Evolutionary conservation across 1,140 invertebrate species (phyloP).

Genomic region (Halyomorpha halys): DNA sequence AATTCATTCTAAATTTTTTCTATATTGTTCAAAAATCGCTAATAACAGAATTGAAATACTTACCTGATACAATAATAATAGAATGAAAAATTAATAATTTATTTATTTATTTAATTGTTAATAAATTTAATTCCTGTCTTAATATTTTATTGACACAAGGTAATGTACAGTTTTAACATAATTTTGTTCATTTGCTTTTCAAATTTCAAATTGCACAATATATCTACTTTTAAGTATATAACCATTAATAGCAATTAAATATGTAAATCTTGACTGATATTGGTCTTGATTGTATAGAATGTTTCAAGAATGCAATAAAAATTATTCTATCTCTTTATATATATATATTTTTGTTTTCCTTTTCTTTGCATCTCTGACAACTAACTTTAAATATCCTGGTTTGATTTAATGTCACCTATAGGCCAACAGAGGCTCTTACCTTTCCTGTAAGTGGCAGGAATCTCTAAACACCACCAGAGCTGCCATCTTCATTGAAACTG

Average conservation of each 20-base stretch:
- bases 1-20: slow-evolving; percentile 26
- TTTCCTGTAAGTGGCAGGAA: too few relatives aligned
- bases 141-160: slow-evolving; percentile 15
- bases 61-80: slow-evolving; percentile 8
- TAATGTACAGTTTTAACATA: slow-evolving; percentile 10
- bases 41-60: slow-evolving; percentile 12
- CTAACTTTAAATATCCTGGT: too few relatives aligned
- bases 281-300: slow-evolving; percentile 30
- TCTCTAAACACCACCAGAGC: too few relatives aligned
- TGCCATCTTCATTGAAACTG: too few relatives aligned
- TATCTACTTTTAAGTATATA: slow-evolving; percentile 24
- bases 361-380: neutral
- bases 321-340: slow-evolving; percentile 31
- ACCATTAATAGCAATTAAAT: slow-evolving; percentile 26
- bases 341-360: neutral
- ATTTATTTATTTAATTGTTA: neutral
- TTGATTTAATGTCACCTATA: too few relatives aligned
- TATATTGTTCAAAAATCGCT: slow-evolving; percentile 22
- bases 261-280: slow-evolving; percentile 28
- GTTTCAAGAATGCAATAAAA: slow-evolving; percentile 31
- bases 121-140: slow-evolving; percentile 14
- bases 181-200: slow-evolving; percentile 17
- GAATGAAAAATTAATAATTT: slow-evolving; percentile 3
- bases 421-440: too few relatives aligned
- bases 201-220: slow-evolving; percentile 25